Evolutionary conservation across 2,888 invertebrate species (phyloP).

Genomic region (Rambutsinella grinnellia): DNA sequence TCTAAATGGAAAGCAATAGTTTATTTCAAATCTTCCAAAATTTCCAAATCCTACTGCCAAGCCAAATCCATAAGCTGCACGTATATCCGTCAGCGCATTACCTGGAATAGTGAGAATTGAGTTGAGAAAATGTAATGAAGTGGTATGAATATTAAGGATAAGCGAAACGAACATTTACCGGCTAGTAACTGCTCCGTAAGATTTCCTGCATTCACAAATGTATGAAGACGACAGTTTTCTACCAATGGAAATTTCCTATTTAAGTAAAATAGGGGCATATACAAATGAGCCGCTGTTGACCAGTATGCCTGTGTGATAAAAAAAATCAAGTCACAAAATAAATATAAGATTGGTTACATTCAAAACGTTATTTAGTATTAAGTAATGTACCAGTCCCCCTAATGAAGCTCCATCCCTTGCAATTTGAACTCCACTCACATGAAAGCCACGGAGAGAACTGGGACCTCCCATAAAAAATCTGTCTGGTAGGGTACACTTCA

Average conservation of each 20-base stretch:
- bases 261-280: conserved; percentile 21
- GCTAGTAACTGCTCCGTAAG: conserved; percentile 19
- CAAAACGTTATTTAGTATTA: not conserved
- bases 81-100: conserved; percentile 5
- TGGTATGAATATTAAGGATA: no score
- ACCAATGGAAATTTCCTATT: conserved; percentile 30
- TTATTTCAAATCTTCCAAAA: conserved; percentile 27
- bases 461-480: conserved; percentile 36
- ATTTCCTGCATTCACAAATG: conserved; percentile 34
- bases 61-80: conserved; percentile 23
- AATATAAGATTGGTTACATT: not conserved
- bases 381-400: conserved; percentile 21
- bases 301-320: conserved; percentile 28
- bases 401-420: conserved; percentile 7
- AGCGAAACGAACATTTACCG: conserved; percentile 2
- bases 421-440: conserved; percentile 11
- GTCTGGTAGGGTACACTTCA: conserved; percentile 20
- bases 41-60: conserved; percentile 30
- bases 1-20: conserved; percentile 35
- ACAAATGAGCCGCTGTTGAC: conserved; percentile 27
- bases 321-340: not conserved
- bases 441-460: conserved; percentile 28
- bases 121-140: no score
- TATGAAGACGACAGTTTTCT: conserved; percentile 26
- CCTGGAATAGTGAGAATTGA: no score